Conservation (phyloP, 2,888 invertebrate species). For the Drosophila paramelanica region DNA sequence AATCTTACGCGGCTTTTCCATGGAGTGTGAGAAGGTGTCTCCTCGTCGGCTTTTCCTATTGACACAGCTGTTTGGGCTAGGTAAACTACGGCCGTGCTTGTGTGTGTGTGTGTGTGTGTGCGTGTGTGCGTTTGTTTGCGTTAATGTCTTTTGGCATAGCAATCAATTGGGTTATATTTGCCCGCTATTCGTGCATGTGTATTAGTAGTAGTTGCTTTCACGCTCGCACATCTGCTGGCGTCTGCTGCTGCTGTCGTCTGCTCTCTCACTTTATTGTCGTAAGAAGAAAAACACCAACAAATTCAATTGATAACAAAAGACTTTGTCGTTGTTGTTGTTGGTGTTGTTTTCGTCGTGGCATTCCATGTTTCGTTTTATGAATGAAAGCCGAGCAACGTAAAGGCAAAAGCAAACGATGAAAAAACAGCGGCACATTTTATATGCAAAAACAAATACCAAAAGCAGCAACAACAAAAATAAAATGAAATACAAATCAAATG, state of each 20-base stretch:
- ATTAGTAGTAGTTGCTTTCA: conserved; percentile 59
- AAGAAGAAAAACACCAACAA: conserved; percentile 33
- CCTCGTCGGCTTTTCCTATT: conserved; percentile 43
- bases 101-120: conserved; percentile 3
- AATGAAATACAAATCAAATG: conserved; percentile 56
- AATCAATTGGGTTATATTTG: conserved; percentile 63
- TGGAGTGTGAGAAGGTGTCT: conserved; percentile 33
- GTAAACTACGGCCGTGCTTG: conserved; percentile 9
- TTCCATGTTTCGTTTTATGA: conserved; percentile 68
- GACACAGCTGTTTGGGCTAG: conserved; percentile 65
- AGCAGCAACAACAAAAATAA: conserved; percentile 37
- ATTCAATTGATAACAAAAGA: conserved; percentile 64
- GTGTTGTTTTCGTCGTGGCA: conserved; percentile 32
- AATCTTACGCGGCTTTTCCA: conserved; percentile 25
- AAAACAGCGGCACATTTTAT: conserved; percentile 49
- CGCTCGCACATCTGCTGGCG: conserved; percentile 17
- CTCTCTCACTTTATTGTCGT: conserved; percentile 52
- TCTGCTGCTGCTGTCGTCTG: conserved; percentile 16
- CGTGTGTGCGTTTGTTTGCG: conserved; percentile 15
- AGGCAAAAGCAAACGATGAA: conserved; percentile 32
- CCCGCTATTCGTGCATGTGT: conserved; percentile 22
- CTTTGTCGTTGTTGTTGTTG: conserved; percentile 32
- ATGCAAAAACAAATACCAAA: conserved; percentile 51
- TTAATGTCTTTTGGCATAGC: conserved; percentile 28
- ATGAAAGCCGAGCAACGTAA: conserved; percentile 40